Conservation (phyloP, 2,113 vertebrate species). For the Silurus glanis region DNA sequence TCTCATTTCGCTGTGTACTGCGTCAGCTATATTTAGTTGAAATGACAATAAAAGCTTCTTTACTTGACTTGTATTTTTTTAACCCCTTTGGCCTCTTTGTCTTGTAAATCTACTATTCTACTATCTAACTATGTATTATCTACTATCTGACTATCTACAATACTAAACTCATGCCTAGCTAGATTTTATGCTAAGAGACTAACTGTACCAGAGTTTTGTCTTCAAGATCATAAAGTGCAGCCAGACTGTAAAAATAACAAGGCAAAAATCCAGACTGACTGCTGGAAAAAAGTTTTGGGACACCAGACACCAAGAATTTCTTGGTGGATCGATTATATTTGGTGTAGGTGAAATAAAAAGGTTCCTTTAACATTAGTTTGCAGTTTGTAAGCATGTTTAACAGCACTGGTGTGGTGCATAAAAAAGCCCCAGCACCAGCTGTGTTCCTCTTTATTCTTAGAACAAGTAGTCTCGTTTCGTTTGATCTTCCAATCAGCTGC, state of each 20-base stretch:
- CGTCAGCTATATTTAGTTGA: no score
- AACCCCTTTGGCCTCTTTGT: not conserved
- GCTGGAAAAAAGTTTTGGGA: not conserved
- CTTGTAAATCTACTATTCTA: not conserved
- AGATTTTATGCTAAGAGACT: not conserved
- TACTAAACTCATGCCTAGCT: not conserved
- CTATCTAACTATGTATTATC: no score
- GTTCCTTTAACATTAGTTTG: conserved; percentile 3
- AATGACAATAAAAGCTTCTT: no score
- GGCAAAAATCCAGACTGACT: not conserved
- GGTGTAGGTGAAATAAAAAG: not conserved
- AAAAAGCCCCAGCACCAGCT: conserved; percentile 27
- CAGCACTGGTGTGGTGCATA: conserved; percentile 13
- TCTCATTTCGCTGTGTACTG: no score
- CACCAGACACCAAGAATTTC: not conserved
- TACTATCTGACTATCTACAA: not conserved
- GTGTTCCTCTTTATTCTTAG: conserved; percentile 25
- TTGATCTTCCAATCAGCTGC: conserved; percentile 46
- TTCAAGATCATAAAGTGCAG: not conserved
- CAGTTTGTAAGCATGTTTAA: not conserved
- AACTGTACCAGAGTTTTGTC: not conserved
- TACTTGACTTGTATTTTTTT: no score
- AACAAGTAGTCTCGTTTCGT: conserved; percentile 16
- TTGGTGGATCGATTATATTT: not conserved
- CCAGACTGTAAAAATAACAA: not conserved